Percentiles rank a stretch among this genome's conserved stretches.
phyloP scores from a whole-genome alignment of 2,888 invertebrate species.

The Saturnia japonica region DNA sequence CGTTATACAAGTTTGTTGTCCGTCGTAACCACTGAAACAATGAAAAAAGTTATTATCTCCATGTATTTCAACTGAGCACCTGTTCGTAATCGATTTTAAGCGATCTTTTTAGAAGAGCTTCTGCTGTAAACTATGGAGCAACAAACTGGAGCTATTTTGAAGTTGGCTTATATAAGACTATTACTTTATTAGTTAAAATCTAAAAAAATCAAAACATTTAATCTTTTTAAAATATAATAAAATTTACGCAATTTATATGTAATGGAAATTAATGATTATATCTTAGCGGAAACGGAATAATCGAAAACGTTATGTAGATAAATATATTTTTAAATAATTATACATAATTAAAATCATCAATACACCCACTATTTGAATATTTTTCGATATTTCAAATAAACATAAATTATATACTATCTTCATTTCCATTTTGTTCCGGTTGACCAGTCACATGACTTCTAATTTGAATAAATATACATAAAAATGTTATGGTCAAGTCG shows the following conservation, averaged over 20 bases:
- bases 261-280: neutral
- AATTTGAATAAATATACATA: slow-evolving; percentile 35
- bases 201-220: too few species aligned
- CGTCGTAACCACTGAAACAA: slow-evolving; percentile 85
- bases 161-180: too few species aligned
- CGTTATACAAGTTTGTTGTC: slow-evolving; percentile 91
- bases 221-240: too few species aligned
- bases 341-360: neutral
- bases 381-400: slow-evolving; percentile 6
- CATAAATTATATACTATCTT: slow-evolving; percentile 23
- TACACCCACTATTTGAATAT: neutral
- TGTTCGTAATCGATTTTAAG: neutral
- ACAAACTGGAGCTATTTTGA: too few species aligned
- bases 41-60: slow-evolving; percentile 25
- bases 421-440: slow-evolving; percentile 29
- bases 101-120: too few species aligned
- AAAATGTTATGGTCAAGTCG: slow-evolving; percentile 23
- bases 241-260: neutral
- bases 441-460: slow-evolving; percentile 27
- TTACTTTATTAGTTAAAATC: too few species aligned
- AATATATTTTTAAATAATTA: neutral
- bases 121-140: too few species aligned
- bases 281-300: neutral
- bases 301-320: neutral
- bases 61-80: neutral